Evolutionary conservation across 2,797 vertebrate species (phyloP), one percentile per base, ranked within the genome.

Genomic region (Acrossocheilus fasciatus): DNA sequence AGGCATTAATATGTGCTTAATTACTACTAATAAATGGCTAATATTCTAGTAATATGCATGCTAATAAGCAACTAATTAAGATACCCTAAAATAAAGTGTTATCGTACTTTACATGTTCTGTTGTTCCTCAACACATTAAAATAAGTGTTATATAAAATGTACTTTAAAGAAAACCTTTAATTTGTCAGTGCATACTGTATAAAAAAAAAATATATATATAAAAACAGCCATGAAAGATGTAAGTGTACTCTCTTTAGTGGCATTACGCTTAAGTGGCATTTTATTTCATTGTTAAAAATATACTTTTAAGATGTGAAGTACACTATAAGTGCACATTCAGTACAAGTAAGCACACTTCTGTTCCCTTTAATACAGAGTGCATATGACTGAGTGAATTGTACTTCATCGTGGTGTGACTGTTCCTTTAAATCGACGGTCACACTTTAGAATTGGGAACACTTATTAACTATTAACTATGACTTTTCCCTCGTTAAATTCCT

Each of bases 371-470:
- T 17, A 34, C 20, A 43, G 3, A 43, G 43, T 43, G 39, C 36
- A 43, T 30, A 34, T 54, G 45, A 52, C 43, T 36, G 39, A 43
- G 23, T 30, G 23, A 26, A 9, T 79, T 39, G 34, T 70, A 12
- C 20, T 62, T 57, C 39, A 84, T 45, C 70, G 36, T 69, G 39
- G 81, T 66, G 45, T n/a, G 17, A 69, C 50, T 78, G 45, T 45
- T 79, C 78, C 72, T 87, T 87, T 85, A 43, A 80, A 75, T 68
- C 30, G 30, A 30, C 30, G 30, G 30, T 30, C 1, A 30, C 30
- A 30, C 30, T 30, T 30, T 30, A 30, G 30, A 30, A 30, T 30
- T 1, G 30, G 30, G 30, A 30, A 30, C 30, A 30, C 30, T 30
- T 30, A 30, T 30, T 30, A 30, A 30, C 30, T 30, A 30, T 30